Conservation (phyloP, 2,113 vertebrate species). For the Leucosticte australis region DNA sequence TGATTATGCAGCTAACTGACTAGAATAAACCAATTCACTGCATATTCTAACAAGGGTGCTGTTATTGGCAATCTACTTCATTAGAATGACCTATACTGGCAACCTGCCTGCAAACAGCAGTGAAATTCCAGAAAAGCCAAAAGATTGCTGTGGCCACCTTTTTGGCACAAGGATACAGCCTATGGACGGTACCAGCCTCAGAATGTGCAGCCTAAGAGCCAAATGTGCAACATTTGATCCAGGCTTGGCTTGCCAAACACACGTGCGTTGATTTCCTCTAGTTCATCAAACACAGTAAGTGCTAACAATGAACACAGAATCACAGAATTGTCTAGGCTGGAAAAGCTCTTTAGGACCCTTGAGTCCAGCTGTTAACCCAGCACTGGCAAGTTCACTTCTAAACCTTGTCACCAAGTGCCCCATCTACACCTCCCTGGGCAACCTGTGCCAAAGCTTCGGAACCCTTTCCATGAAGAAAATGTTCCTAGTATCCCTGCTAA, state of each 20-base stretch:
- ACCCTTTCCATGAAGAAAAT: neutral
- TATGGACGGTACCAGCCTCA: neutral
- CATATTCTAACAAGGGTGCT: neutral
- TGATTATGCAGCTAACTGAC: constrained; percentile 14
- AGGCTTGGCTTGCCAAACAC: neutral
- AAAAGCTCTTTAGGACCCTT: neutral
- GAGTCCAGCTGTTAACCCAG: neutral
- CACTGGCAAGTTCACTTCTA: neutral
- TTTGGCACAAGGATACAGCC: neutral
- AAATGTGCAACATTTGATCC: neutral
- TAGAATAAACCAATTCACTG: neutral
- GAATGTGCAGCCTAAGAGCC: neutral
- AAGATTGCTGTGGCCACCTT: neutral
- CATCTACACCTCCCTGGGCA: neutral
- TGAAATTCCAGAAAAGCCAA: neutral
- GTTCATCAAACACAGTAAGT: neutral
- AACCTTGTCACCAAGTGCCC: neutral
- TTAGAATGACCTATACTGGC: neutral
- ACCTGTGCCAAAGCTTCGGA: neutral
- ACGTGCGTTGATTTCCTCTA: fast-evolving
- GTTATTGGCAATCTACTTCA: neutral
- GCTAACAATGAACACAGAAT: neutral
- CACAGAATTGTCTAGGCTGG: neutral
- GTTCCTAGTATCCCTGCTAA: neutral
- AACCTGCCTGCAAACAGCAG: neutral